phyloP scores from a whole-genome alignment of 2,888 invertebrate species.

The Sesia apiformis region DNA sequence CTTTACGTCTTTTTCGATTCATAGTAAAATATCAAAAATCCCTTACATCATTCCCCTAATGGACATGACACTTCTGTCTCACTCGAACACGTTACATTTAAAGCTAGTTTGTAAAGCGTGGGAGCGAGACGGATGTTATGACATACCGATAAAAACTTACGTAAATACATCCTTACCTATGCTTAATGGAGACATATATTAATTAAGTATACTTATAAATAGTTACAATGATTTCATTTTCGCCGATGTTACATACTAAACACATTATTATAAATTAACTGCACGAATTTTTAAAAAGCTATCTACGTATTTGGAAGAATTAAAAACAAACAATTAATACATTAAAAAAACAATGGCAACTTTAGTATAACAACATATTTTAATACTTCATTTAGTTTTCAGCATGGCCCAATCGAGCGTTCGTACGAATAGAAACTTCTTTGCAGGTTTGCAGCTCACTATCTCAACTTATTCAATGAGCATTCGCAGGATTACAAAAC shows the following conservation, averaged over 20 bases:
- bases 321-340: slow-evolving; percentile 8
- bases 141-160: slow-evolving; percentile 68
- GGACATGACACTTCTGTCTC: slow-evolving; percentile 50
- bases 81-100: slow-evolving; percentile 23
- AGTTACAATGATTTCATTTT: slow-evolving; percentile 47
- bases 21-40: slow-evolving; percentile 72
- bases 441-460: too few relatives aligned
- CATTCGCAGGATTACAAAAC: too few relatives aligned
- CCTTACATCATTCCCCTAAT: slow-evolving; percentile 65
- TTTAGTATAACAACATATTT: too few relatives aligned
- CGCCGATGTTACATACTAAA: neutral
- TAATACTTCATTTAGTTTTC: too few relatives aligned
- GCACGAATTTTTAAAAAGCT: neutral
- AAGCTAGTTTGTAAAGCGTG: slow-evolving; percentile 13
- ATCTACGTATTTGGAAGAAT: neutral
- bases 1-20: slow-evolving; percentile 66
- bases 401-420: too few relatives aligned
- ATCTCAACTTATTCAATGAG: too few relatives aligned
- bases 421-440: too few relatives aligned
- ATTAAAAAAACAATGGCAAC: neutral
- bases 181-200: slow-evolving; percentile 66
- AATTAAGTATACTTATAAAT: slow-evolving; percentile 64
- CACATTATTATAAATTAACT: neutral
- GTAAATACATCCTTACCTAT: slow-evolving; percentile 51
- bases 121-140: slow-evolving; percentile 40